phyloP scores from a whole-genome alignment of 2,113 vertebrate species.

The Lepidothrix coronata region DNA sequence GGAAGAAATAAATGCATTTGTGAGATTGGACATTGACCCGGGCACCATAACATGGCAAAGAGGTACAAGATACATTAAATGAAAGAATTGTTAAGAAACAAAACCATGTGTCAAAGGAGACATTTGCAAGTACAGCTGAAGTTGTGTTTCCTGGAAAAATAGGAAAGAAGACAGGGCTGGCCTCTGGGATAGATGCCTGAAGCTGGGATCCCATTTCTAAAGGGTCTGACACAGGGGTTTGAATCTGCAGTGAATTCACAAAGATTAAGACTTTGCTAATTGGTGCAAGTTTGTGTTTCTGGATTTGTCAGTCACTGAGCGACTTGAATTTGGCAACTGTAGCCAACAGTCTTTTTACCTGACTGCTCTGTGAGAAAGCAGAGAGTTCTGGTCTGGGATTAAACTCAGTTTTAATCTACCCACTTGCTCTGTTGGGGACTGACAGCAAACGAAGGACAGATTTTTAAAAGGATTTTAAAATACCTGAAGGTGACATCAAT shows the following conservation, averaged over 20 bases:
- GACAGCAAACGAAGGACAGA: not conserved
- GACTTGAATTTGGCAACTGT: not conserved
- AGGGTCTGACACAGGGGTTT: not conserved
- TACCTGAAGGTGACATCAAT: not conserved
- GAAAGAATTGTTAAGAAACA: not conserved
- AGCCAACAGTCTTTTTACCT: not conserved
- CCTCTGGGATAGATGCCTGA: not conserved
- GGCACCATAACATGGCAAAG: conserved; percentile 93
- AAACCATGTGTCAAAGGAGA: not conserved
- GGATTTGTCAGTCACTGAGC: not conserved
- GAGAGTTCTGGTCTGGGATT: not conserved
- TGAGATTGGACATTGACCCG: conserved; percentile 91
- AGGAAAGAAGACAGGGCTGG: not conserved
- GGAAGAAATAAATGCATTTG: conserved; percentile 88
- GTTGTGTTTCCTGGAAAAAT: not conserved
- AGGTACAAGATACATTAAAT: conserved; percentile 75
- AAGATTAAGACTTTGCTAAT: not conserved
- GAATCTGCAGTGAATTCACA: not conserved
- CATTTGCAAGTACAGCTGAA: not conserved
- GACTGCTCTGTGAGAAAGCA: not conserved
- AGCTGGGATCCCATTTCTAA: not conserved
- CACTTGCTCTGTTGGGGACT: not conserved
- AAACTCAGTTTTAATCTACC: not conserved
- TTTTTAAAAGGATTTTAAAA: not conserved
- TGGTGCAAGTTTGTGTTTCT: not conserved